Base-by-base conservation (phyloP, 2,797 vertebrate genomes). In the Melanotaenia parkinsoni region DNA sequence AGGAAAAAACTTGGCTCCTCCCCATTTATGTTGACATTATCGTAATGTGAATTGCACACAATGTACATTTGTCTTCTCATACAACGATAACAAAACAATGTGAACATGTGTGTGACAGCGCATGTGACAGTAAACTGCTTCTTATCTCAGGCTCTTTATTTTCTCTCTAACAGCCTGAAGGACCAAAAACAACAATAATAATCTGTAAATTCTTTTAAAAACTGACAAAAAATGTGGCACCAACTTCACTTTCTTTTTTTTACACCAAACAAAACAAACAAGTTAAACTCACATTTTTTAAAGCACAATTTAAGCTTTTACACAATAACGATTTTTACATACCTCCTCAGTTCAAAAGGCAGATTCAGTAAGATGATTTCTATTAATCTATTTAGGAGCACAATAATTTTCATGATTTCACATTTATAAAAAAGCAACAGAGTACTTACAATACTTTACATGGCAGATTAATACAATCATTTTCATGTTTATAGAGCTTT, bases 371-470 rank as follows among this genome's bases (percentile, higher is more conserved):
- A 69, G 45, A 51, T 9, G 24, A 65, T 18, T 22, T 69, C 6
- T 57, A 51, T 63, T 45, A 18, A 45, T 18, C 18, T 20, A 58
- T 66, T 37, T 67, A 58, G 0, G 40, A 76, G 67, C 78, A 72
- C 47, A 59, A n/a, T 24, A 9, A 64, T 56, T 53, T 53, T 51
- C 40, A 47, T 47, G 1, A 60, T 45, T 67, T 65, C 20, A 35
- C 56, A n/a, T 74, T 79, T 62, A 57, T 64, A 33, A 63, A 67
- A 79, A 59, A 65, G 38, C 50, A 54, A 71, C 64, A 79, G 16
- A 38, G 60, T 78, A 75, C 66, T 72, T 74, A 83, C 47, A 80
- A 0, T 77, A 75, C 64, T 85, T 72, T 74, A 85, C 78, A 86
- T 7, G 1, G 1, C 28, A 51, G 64, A 76, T 66, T 3, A 80